Conservation (phyloP, 2,888 invertebrate genomes). For the Phaedon cochleariae region DNA sequence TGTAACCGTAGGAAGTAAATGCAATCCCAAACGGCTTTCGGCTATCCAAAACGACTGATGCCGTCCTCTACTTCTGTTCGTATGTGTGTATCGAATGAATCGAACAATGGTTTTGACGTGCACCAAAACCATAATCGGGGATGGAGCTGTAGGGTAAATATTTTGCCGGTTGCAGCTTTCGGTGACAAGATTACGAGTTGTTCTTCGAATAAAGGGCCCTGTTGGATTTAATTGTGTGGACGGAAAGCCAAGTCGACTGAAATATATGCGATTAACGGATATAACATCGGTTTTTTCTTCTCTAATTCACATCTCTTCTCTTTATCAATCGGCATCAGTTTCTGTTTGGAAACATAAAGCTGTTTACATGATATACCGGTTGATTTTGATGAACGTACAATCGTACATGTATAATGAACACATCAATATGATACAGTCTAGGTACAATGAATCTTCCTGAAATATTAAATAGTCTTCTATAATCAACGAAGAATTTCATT, state of each 20-base stretch:
- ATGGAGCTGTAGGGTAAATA: constrained; percentile 1
- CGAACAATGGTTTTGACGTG: constrained; percentile 9
- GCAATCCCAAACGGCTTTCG: constrained; percentile 10
- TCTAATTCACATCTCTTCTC: no score
- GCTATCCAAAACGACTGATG: constrained; percentile 19
- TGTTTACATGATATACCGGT: no score
- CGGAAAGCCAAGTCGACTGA: not conserved
- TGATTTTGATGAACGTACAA: no score
- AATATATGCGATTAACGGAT: not conserved
- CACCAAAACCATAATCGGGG: constrained; percentile 20
- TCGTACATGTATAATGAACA: no score
- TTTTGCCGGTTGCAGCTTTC: constrained; percentile 4
- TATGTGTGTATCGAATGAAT: not conserved
- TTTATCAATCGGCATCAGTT: no score
- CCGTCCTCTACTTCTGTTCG: constrained; percentile 7
- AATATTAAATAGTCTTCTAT: no score
- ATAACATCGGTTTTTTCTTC: not conserved
- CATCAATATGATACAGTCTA: no score
- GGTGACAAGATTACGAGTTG: not conserved
- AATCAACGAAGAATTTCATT: no score
- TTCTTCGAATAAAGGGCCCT: not conserved
- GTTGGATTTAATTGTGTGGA: not conserved
- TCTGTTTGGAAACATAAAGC: no score
- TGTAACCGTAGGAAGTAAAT: constrained; percentile 18
- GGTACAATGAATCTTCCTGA: no score